phyloP scores from a whole-genome alignment of 2,888 invertebrate genomes.

The Drosophila conformis region DNA sequence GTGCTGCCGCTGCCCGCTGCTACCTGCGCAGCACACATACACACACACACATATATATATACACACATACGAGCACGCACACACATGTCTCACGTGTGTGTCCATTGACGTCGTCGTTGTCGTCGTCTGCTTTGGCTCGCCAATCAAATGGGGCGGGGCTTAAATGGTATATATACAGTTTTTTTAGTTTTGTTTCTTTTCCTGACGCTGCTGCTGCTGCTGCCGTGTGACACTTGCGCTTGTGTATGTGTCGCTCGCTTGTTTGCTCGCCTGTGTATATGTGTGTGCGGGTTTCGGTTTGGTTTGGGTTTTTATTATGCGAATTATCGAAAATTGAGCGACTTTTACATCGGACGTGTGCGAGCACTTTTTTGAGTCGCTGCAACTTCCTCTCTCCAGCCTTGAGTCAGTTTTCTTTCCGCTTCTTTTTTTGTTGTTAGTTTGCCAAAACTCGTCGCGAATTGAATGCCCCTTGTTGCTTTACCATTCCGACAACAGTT shows the following conservation, averaged over 20 bases:
- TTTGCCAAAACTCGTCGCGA: neutral
- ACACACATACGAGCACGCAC: conserved; percentile 25
- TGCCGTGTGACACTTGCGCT: conserved; percentile 71
- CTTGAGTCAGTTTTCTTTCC: conserved; percentile 38
- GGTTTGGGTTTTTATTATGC: conserved; percentile 66
- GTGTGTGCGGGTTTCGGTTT: conserved; percentile 40
- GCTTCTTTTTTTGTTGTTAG: neutral
- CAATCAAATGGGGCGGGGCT: conserved; percentile 84
- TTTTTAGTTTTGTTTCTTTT: conserved; percentile 55
- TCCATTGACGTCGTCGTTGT: conserved; percentile 73
- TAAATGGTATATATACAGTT: conserved; percentile 64
- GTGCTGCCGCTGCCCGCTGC: conserved; percentile 60
- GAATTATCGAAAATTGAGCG: conserved; percentile 81
- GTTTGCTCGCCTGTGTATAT: conserved; percentile 23
- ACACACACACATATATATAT: conserved; percentile 34
- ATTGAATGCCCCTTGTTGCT: conserved; percentile 7
- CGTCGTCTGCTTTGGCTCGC: conserved; percentile 74
- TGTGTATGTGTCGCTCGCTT: conserved; percentile 45
- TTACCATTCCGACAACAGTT: neutral
- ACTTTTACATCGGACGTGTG: conserved; percentile 33
- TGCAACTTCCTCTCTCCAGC: conserved; percentile 7
- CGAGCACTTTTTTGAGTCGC: conserved; percentile 29
- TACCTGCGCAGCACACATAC: conserved; percentile 67
- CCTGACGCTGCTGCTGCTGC: conserved; percentile 40
- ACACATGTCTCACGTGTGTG: conserved; percentile 69